Percentiles rank a stretch among this genome's conserved stretches.
These are phyloP conservation scores for Drosophila nr. fundita DNA, from an alignment of 2,888 invertebrate genomes.

Conservation along the genomic window DNA sequence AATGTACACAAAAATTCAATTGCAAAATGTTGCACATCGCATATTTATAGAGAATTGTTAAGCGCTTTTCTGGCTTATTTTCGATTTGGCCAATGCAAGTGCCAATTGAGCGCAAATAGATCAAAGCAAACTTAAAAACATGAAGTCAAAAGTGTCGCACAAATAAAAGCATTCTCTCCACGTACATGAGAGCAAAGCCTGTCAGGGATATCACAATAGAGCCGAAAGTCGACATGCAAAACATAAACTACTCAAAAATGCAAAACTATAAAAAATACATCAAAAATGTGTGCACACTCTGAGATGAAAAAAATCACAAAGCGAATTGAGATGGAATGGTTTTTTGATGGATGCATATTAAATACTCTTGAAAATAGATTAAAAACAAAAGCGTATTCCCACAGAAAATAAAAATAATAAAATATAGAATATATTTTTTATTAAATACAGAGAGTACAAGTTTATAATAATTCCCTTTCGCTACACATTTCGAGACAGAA, in stretches of 20 bases:
- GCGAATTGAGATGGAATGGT: background rate
- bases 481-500: background rate
- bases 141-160: conserved; percentile 26
- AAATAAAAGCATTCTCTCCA: conserved; percentile 29
- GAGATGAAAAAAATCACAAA: background rate
- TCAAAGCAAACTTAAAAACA: conserved; percentile 9
- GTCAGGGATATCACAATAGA: conserved; percentile 35
- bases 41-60: conserved; percentile 49
- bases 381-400: background rate
- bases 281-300: conserved; percentile 5
- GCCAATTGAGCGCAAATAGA: conserved; percentile 39
- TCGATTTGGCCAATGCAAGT: conserved; percentile 25
- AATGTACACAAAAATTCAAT: conserved; percentile 26
- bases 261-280: conserved; percentile 44
- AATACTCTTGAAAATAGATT: background rate
- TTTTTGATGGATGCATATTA: background rate
- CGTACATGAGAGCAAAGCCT: background rate
- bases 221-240: conserved; percentile 31
- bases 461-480: background rate
- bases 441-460: background rate
- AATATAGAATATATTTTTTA: background rate
- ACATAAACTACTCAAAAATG: conserved; percentile 38
- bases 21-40: conserved; percentile 35
- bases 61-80: conserved; percentile 24
- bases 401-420: background rate